phyloP scores from a whole-genome alignment of 2,113 vertebrate genomes.

The Morone saxatilis region DNA sequence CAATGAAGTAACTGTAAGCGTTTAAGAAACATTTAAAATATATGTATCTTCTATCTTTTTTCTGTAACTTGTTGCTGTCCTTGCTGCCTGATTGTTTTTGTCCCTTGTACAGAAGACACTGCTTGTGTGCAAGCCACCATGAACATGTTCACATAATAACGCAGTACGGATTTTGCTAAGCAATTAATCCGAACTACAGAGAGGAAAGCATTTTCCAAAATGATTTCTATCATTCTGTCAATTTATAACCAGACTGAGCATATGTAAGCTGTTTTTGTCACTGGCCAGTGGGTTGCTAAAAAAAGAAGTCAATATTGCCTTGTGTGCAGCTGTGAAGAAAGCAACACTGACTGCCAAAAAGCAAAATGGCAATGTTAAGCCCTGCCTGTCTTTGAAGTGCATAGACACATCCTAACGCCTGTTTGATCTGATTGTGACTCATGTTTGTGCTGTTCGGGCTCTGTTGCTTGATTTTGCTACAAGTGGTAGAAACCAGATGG shows the following conservation, averaged over 20 bases:
- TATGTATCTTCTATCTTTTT: neutral
- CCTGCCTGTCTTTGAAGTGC: neutral
- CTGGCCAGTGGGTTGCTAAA: neutral
- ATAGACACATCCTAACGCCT: neutral
- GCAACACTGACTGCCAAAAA: neutral
- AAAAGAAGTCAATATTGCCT: neutral
- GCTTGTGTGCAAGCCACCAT: neutral
- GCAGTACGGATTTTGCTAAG: neutral
- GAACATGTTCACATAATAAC: neutral
- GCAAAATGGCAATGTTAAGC: neutral
- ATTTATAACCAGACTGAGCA: neutral
- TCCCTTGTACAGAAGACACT: neutral
- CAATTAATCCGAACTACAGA: slow-evolving; percentile 16
- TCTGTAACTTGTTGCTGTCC: neutral
- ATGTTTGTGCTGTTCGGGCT: neutral
- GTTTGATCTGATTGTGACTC: slow-evolving; percentile 32
- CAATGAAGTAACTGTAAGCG: neutral
- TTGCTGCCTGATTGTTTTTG: neutral
- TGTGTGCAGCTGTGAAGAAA: neutral
- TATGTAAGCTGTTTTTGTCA: neutral
- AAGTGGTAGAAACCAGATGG: slow-evolving; percentile 34
- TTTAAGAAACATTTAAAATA: neutral
- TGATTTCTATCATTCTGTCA: neutral
- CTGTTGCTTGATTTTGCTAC: slow-evolving; percentile 15
- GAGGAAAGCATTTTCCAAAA: neutral